Evolutionary conservation across 1,140 invertebrate genomes (phyloP).

Genomic region (Cydia splendana): DNA sequence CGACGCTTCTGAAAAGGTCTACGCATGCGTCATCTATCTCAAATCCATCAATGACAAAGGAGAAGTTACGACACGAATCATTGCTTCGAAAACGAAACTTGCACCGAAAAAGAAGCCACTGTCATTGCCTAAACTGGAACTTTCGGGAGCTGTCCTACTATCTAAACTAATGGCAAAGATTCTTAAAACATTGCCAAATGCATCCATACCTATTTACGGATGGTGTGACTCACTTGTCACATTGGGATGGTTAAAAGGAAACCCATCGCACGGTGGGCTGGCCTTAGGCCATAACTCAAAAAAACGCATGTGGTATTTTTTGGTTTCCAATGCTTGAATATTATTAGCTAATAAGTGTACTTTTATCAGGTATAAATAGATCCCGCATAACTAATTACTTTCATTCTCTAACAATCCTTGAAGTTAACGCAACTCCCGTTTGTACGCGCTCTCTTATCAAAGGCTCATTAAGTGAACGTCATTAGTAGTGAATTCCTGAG

Average conservation of each 20-base stretch:
- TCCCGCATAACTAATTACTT: too few relatives aligned
- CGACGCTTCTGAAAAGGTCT: conserved; percentile 10
- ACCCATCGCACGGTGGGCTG: too few relatives aligned
- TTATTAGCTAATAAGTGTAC: too few relatives aligned
- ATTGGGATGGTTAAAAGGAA: conserved; percentile 50
- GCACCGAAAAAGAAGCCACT: conserved; percentile 40
- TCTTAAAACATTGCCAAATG: conserved; percentile 24
- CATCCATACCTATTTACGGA: conserved; percentile 11
- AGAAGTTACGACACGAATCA: not conserved
- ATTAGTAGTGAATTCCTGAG: too few relatives aligned
- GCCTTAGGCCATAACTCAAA: too few relatives aligned
- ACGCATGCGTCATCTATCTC: conserved; percentile 6
- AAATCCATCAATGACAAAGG: conserved; percentile 2
- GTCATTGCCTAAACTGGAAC: conserved; percentile 39
- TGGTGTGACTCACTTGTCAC: conserved; percentile 58
- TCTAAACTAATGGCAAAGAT: conserved; percentile 38
- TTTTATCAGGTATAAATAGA: too few relatives aligned
- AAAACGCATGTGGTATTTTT: too few relatives aligned
- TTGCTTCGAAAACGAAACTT: conserved; percentile 44
- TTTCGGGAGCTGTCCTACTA: conserved; percentile 37
- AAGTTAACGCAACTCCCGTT: too few relatives aligned
- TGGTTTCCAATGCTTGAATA: too few relatives aligned
- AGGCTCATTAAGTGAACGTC: too few relatives aligned
- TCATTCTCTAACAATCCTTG: too few relatives aligned
- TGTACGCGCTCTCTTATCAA: too few relatives aligned